phyloP scores from a whole-genome alignment of 2,113 vertebrate genomes.

The Daphoenositta chrysoptera region DNA sequence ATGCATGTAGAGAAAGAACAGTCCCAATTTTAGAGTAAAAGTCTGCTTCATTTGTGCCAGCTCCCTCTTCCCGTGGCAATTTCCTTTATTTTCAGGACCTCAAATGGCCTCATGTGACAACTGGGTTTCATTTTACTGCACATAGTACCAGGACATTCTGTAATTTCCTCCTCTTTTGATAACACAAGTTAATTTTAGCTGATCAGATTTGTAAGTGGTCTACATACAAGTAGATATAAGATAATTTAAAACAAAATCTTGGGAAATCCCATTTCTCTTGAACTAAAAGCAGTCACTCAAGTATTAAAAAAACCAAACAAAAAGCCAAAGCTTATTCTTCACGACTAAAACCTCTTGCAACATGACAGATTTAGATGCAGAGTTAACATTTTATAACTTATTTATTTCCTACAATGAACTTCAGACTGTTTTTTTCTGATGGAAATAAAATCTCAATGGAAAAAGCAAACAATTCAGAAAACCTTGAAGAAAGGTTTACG shows the following conservation, averaged over 20 bases:
- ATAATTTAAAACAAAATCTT: background rate
- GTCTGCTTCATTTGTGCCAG: background rate
- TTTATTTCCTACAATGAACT: background rate
- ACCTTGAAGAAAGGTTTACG: background rate
- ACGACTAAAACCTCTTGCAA: background rate
- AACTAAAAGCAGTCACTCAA: background rate
- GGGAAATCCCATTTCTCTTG: background rate
- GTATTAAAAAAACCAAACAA: background rate
- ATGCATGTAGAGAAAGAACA: background rate
- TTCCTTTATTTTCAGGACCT: slow-evolving; percentile 22
- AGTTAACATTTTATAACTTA: background rate
- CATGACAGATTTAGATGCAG: background rate
- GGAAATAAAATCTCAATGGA: background rate
- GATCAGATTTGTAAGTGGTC: background rate
- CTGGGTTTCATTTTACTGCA: background rate
- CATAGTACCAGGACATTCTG: background rate
- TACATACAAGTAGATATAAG: background rate
- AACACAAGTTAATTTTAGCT: slow-evolving; percentile 11
- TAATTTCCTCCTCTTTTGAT: slow-evolving; percentile 10
- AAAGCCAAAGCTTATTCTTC: background rate
- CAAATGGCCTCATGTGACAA: background rate
- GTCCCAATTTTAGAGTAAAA: background rate
- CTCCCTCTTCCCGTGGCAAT: background rate
- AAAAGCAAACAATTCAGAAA: background rate
- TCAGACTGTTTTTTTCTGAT: background rate